phyloP scores from a whole-genome alignment of 2,888 invertebrate genomes.

The Ceriagrion tenellum region DNA sequence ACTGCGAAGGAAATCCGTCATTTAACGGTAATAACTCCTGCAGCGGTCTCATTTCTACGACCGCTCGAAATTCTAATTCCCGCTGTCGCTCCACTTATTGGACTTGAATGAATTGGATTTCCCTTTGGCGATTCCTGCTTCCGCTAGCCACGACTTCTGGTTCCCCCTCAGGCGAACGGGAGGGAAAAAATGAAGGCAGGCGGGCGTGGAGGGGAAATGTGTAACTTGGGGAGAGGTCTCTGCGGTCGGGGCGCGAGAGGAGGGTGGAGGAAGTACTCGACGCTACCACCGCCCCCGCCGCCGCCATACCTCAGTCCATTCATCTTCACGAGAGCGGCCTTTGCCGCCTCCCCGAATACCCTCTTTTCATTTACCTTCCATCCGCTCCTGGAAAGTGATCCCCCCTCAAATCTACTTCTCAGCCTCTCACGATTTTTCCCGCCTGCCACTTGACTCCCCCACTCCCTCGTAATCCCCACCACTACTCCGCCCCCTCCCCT shows the following conservation, averaged over 20 bases:
- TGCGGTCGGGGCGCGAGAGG: neutral
- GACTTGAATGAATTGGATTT: neutral
- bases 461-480: neutral
- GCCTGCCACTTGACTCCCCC: neutral
- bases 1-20: no score
- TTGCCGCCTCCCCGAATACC: conserved; percentile 28
- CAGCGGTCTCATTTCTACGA: no score
- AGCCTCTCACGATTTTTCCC: neutral
- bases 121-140: neutral
- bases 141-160: neutral
- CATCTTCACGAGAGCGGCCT: neutral
- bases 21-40: no score
- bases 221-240: neutral
- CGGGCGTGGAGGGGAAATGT: neutral
- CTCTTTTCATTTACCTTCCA: conserved; percentile 39
- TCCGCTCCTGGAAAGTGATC: conserved; percentile 53
- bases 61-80: no score
- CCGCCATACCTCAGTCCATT: conserved; percentile 17
- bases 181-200: neutral
- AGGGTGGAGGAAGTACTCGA: neutral
- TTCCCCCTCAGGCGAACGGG: neutral
- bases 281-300: neutral
- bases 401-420: neutral
- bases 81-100: no score
- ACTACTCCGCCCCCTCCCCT: no score